phyloP scores from a whole-genome alignment of 2,797 vertebrate species.

The Margarornis squamiger region DNA sequence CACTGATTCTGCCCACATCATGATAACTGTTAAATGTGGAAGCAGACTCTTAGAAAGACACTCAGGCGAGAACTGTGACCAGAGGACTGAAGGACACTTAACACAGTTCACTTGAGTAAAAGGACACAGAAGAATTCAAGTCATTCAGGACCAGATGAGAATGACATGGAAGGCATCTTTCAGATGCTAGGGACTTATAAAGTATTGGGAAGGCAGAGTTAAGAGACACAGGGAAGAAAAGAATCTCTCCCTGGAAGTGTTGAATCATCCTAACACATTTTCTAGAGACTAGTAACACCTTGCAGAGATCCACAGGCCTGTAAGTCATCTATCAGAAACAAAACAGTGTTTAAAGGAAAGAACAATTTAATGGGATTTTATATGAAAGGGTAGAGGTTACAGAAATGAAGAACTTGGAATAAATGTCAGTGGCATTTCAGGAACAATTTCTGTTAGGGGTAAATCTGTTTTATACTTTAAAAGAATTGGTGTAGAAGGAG shows the following conservation, averaged over 20 bases:
- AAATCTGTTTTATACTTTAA: background rate
- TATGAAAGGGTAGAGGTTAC: background rate
- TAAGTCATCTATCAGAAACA: background rate
- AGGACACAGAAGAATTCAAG: background rate
- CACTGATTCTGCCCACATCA: background rate
- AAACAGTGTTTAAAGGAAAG: background rate
- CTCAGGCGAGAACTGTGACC: background rate
- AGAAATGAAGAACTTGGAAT: background rate
- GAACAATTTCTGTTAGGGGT: background rate
- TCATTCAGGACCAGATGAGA: background rate
- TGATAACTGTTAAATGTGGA: background rate
- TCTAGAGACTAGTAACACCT: background rate
- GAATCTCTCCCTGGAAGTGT: background rate
- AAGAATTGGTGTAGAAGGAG: background rate
- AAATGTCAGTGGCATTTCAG: background rate
- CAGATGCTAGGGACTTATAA: background rate
- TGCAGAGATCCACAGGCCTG: background rate
- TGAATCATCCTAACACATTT: background rate
- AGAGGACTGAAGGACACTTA: background rate
- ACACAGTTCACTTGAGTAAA: fast-evolving
- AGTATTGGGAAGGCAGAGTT: background rate
- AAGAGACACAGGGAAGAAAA: background rate
- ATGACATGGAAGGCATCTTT: background rate
- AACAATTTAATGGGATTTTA: background rate
- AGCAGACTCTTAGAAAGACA: background rate